phyloP scores from a whole-genome alignment of 35 echinoderm and acorn worm genomes.

The Ophiothrix spiculata region DNA sequence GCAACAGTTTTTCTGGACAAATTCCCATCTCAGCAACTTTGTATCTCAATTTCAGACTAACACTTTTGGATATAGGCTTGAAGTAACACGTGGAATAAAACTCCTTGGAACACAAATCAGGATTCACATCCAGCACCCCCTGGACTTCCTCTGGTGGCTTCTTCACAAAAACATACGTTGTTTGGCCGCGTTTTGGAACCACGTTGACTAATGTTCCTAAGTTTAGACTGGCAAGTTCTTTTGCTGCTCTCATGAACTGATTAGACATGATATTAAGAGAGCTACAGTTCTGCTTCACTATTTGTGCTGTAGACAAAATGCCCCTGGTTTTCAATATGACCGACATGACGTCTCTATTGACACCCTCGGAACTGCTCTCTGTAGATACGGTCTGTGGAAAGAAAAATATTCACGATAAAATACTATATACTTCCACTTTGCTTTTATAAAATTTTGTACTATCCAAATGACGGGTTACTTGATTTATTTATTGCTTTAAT shows the following conservation, averaged over 20 bases:
- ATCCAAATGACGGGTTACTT: too few species aligned
- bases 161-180: not conserved
- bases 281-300: not conserved
- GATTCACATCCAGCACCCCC: not conserved
- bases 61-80: not conserved
- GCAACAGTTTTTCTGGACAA: not conserved
- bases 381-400: too few species aligned
- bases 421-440: too few species aligned
- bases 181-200: not conserved
- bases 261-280: not conserved
- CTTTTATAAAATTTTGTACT: too few species aligned
- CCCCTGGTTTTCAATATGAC: not conserved
- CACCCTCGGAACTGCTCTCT: too few species aligned
- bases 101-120: not conserved
- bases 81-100: not conserved
- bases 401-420: too few species aligned
- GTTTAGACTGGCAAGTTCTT: not conserved
- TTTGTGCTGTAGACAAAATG: not conserved
- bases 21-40: not conserved
- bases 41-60: not conserved
- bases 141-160: not conserved
- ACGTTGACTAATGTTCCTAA: not conserved
- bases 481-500: too few species aligned
- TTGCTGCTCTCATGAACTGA: not conserved
- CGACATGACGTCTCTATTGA: too few species aligned